These are phyloP conservation scores for Noctua janthe DNA, from an alignment of 2,888 invertebrate genomes.

Conservation along the genomic window DNA sequence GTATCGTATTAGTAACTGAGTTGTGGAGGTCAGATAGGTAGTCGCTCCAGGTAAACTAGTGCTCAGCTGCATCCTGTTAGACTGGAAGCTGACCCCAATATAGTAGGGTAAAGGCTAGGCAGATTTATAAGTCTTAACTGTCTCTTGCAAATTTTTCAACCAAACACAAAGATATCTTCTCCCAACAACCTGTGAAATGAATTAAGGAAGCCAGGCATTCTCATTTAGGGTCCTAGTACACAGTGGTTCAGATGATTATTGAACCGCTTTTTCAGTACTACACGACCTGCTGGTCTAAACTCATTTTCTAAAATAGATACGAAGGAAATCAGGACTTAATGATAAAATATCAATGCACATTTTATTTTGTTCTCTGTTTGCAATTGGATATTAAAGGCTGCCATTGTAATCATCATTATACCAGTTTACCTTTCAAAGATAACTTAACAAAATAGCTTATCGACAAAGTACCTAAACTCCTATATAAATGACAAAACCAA, in stretches of 20 bases:
- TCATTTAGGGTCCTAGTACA: neutral
- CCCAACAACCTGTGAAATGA: neutral
- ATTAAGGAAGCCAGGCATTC: neutral
- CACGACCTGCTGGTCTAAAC: neutral
- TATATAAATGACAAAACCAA: constrained; percentile 50
- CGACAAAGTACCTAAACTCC: constrained; percentile 30
- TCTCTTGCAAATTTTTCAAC: neutral
- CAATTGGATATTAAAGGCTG: neutral
- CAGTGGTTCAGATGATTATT: neutral
- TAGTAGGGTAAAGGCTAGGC: too few relatives aligned
- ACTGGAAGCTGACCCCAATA: too few relatives aligned
- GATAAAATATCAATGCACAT: neutral
- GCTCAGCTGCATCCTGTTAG: too few relatives aligned
- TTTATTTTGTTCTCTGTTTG: neutral
- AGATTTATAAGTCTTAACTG: neutral
- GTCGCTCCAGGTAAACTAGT: too few relatives aligned
- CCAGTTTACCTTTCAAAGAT: constrained; percentile 38
- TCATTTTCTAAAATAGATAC: neutral
- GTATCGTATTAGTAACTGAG: too few relatives aligned
- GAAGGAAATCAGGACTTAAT: neutral
- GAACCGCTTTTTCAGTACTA: neutral
- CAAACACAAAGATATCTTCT: neutral
- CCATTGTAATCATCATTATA: constrained; percentile 8
- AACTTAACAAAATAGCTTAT: constrained; percentile 43
- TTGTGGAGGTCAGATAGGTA: too few relatives aligned